Evolutionary conservation across 2,888 invertebrate genomes (phyloP), one percentile per base, ranked within the genome.

Genomic region (Acanthococcus lagerstroemiae): DNA sequence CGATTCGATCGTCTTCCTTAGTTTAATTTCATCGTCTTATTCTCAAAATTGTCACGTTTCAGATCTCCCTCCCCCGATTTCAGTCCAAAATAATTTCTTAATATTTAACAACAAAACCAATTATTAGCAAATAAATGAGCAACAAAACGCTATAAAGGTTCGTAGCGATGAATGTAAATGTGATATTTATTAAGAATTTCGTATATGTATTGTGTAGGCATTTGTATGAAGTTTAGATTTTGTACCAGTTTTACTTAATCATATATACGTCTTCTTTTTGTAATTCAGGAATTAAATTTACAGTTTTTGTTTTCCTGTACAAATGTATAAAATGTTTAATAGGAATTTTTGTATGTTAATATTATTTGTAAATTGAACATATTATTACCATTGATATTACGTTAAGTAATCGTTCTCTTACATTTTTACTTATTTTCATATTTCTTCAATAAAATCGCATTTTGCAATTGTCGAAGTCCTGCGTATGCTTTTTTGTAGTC

Each of bases 381-480:
- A 52, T 61, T 52, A 61, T 52, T 52, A 61, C 61, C 61, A 61
- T 61, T 61, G 61, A 61, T 61, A 50, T 61, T 61, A 61, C n/a
- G n/a, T n/a, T n/a, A n/a, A 61, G 61, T 25, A 24, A 26, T 61
- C 61, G 61, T 61, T 52, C 61, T 61, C 61, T 61, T 61, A 61
- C 37, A 61, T 61, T 61, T 61, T 61, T 61, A 63, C 63, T 63
- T 63, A 63, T 63, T 63, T 63, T 63, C 63, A 44, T 63, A 63
- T 63, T 63, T 63, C 63, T 52, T 63, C 37, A 63, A 63, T 63
- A 54, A 63, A 63, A 63, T 30, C 27, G 52, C 52, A 63, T 63
- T 63, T 63, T 63, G 54, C 52, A 27, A 61, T 48, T 27, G 25
- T 25, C 19, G 15, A 17, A 25, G 26, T 57, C 26, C 46, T 15